Evolutionary conservation across 1,140 invertebrate genomes (phyloP), one percentile per base, ranked within the genome.

Genomic region (Drosophila erecta): DNA sequence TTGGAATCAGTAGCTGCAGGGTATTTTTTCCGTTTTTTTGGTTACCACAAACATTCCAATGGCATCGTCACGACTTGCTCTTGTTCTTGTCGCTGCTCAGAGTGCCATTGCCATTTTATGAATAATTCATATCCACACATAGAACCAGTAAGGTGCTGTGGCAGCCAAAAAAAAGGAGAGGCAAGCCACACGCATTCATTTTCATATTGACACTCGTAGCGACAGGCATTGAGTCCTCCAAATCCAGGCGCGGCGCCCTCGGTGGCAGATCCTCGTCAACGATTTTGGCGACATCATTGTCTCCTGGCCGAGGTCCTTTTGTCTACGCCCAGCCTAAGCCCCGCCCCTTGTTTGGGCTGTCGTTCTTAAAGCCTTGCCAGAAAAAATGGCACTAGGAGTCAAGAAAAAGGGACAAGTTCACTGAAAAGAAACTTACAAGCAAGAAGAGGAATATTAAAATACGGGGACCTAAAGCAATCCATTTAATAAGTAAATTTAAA

Each of bases 81-180:
- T 75, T 86, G 79, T 70, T 86, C 76, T 86, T 77, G 59, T 56
- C 80, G 67, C 44, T 67, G 77, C 61, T 79, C 61, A 55, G 76
- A 73, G 72, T 83, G 80, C 84, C 84, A 84, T 87, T 89, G 84
- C 69, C 84, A 89, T 87, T 87, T 87, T 87, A 87, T 87, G 84
- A 87, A 87, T 87, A 87, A 87, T 87, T 87, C 84, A 87, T 87
- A 87, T 76, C 72, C 67, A 79, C 69, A 86, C 81, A 78, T 71
- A 60, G 73, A 77, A 35, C 58, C 17, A 46, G 69, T 17, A 53
- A 71, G 49, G 33, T 43, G 49, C 33, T 15, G 51, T 41, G 43
- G 44, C 66, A n/a, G 14, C 15, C 2, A 47, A 43, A 50, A 30
- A 47, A 38, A 62, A 65, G 6, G 54, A 49, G 54, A 49, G 41